Base-by-base conservation (phyloP, 2,113 vertebrate species). In the Plecotus auritus region DNA sequence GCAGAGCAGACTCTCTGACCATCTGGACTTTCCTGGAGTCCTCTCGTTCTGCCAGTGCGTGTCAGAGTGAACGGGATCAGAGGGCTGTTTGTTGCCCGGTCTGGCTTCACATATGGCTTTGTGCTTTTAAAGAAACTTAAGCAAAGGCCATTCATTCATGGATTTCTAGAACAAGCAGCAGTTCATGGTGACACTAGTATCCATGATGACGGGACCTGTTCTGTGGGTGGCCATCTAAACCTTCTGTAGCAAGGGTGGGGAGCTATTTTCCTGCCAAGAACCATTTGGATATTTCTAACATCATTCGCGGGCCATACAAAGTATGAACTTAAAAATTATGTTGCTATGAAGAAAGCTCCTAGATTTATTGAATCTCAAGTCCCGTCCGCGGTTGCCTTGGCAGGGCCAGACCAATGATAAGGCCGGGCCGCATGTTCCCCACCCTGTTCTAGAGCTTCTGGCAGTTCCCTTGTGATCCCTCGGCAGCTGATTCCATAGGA, bases 61-160 rank as follows among this genome's bases (percentile, higher is more conserved):
- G 28, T 77, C 35, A 1, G 59, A 67, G 8, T 32, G 30, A 22
- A 47, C 3, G 74, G 32, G 64, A 80, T 51, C 66, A 6, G 30
- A 90, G 40, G 37, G 88, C 78, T 91, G 35, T 30, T 85, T 89
- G 67, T 78, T 77, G 3, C 42, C 26, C 17, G 28, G 69, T 49
- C 64, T 67, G 64, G 72, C 59, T 82, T 94, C 30, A 18, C 9
- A 49, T 17, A 20, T 35, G 56, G 40, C 87, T 67, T 85, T 85
- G 76, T 67, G 88, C 74, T 88, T 92, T 92, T 81, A 67, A 92
- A 87, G 74, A 81, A 95, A 80, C 64, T 76, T 56, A 26, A 80
- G 66, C 49, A 61, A 70, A 61, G 77, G 18, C 64, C 22, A 0
- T 85, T 88, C 3, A 5, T 40, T 88, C 3, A 4, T 26, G 92